Percentiles rank a stretch among this genome's conserved stretches.
Conservation (phyloP, 2,113 vertebrate species). For the Peucedramus taeniatus region DNA sequence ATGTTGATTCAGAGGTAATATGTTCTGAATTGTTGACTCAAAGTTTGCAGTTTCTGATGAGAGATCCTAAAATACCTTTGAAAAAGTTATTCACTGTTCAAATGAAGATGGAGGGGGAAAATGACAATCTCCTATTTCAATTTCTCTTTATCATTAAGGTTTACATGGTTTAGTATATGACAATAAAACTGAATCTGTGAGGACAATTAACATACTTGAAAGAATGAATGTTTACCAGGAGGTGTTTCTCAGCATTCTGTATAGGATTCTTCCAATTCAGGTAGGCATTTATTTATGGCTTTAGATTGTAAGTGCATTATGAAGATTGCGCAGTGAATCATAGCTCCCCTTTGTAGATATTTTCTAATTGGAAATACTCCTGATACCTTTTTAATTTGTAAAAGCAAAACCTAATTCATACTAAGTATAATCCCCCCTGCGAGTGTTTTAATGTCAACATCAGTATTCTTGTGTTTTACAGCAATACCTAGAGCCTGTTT, state of each 20-base stretch:
- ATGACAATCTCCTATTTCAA: constrained; percentile 59
- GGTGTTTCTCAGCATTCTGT: constrained; percentile 90
- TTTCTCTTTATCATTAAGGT: constrained; percentile 77
- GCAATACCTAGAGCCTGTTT: constrained; percentile 91
- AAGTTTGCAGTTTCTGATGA: constrained; percentile 14
- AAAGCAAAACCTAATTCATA: constrained; percentile 1
- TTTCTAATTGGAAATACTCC: constrained; percentile 14
- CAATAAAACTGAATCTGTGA: constrained; percentile 96
- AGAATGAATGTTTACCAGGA: constrained; percentile 99
- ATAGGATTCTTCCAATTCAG: constrained; percentile 88
- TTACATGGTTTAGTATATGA: constrained; percentile 90
- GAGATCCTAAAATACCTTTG: constrained; percentile 53
- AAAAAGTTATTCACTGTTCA: constrained; percentile 58
- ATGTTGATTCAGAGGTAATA: constrained; percentile 3
- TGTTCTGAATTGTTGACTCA: constrained; percentile 10
- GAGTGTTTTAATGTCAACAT: constrained; percentile 39
- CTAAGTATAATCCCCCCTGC: background rate
- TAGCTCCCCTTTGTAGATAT: background rate
- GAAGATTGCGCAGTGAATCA: constrained; percentile 1
- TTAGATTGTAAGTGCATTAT: constrained; percentile 23
- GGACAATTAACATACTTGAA: constrained; percentile 96
- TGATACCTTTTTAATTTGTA: constrained; percentile 10
- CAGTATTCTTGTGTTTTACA: constrained; percentile 68
- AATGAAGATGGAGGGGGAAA: constrained; percentile 40
- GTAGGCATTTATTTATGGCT: constrained; percentile 72